phyloP scores from a whole-genome alignment of 2,113 vertebrate genomes.

The Paratilapia polleni region DNA sequence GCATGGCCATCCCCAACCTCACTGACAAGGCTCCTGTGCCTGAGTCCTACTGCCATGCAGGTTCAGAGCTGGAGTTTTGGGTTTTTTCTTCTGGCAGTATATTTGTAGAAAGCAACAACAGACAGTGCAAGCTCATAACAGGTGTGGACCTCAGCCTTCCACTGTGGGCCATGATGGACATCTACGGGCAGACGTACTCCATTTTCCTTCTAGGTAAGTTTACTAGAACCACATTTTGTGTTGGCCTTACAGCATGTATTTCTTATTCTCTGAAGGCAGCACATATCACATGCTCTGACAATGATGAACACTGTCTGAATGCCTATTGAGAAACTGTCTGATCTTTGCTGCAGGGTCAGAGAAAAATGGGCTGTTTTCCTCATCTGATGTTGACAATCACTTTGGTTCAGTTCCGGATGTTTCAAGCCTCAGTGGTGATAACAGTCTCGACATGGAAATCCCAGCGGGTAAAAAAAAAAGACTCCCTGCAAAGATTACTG shows the following conservation, averaged over 20 bases:
- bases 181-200: slow-evolving; percentile 84
- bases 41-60: slow-evolving; percentile 9
- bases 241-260: neutral
- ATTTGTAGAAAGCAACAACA: neutral
- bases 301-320: neutral
- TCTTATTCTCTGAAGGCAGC: neutral
- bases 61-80: slow-evolving; percentile 83
- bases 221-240: neutral
- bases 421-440: neutral
- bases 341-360: slow-evolving; percentile 68
- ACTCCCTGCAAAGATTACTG: neutral
- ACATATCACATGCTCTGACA: neutral
- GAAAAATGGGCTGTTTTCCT: slow-evolving; percentile 1
- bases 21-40: slow-evolving; percentile 53
- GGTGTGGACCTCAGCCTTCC: slow-evolving; percentile 63
- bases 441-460: neutral
- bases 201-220: slow-evolving; percentile 82
- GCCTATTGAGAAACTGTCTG: too few species aligned
- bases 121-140: neutral
- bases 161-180: slow-evolving; percentile 87
- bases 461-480: slow-evolving; percentile 27
- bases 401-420: neutral
- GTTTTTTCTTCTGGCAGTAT: slow-evolving; percentile 68
- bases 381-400: neutral
- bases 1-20: slow-evolving; percentile 82